Percentiles rank a stretch among this genome's conserved stretches.
These are phyloP conservation scores for Steatornis caripensis DNA, from an alignment of 2,113 vertebrate genomes.

Conservation along the genomic window DNA sequence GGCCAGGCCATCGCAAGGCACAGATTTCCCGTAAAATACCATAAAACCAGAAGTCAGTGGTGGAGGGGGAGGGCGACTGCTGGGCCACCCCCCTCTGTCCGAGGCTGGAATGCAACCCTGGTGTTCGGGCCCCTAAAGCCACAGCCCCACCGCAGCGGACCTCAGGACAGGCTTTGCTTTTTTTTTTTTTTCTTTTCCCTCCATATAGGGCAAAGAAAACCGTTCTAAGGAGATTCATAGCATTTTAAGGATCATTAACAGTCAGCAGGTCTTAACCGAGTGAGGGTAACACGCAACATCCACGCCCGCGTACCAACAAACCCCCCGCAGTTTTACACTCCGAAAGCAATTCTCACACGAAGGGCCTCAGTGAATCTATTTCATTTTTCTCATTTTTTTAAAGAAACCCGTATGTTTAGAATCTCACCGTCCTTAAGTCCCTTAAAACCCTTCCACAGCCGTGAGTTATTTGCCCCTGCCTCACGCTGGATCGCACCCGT, in stretches of 20 bases:
- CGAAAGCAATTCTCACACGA: background rate
- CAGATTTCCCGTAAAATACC: background rate
- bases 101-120: background rate
- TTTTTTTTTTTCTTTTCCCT: too few relatives aligned
- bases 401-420: background rate
- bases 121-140: background rate
- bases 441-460: background rate
- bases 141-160: accelerated
- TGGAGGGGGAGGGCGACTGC: background rate
- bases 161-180: background rate
- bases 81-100: background rate
- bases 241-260: too few relatives aligned
- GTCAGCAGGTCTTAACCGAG: background rate
- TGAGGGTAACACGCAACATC: background rate
- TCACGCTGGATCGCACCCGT: background rate
- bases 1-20: background rate
- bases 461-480: background rate
- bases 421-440: background rate
- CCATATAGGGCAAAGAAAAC: background rate
- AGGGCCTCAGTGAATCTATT: accelerated
- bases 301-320: background rate
- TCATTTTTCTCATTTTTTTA: background rate
- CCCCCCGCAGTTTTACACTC: background rate
- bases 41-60: background rate
- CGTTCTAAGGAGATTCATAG: background rate